Evolutionary conservation across 2,888 invertebrate species (phyloP), one percentile per base, ranked within the genome.

Genomic region (Listrodromus nycthemerus): DNA sequence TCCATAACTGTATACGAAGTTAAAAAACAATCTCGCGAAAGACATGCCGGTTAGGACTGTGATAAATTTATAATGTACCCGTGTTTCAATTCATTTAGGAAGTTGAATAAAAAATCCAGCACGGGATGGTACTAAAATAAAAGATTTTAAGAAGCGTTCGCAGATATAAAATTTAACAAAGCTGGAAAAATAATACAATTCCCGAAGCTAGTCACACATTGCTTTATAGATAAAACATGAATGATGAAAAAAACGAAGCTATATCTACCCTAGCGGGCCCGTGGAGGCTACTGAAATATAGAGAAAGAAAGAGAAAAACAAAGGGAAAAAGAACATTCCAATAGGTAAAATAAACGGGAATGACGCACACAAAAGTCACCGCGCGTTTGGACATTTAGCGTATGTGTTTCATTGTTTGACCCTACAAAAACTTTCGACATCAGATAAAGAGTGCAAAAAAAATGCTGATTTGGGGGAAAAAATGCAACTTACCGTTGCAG

Each of bases 31-130:
- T 33, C 65, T 81, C 77, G 84, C 84, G 81, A 78, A 74, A 78
- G 65, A 80, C 84, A 84, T 86, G 83, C 80, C 83, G 83, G 83
- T 86, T 87, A 86, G 86, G 85, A 88, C 87, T 88, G 88, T 88
- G 88, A 88, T 88, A 87, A 87, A 86, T 87, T 87, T 83, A 80
- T 82, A 85, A 84, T 83, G 70, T 85, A 79, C 63, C 63, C 76
- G 77, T 69, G 69, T 85, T 77, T 85, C 81, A 75, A 78, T 81
- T 85, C 76, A 74, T 83, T 83, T 80, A 74, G 71, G 70, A 66
- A 73, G 50, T 80, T 73, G 50, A 69, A 69, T 78, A 33, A 58
- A 69, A 50, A 37, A 48, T 69, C 45, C 30, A 55, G 33, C 58
- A 80, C 73, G 50, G n/a, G 27, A 75, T 77, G 55, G 55, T 41